Base-by-base conservation (phyloP, 2,113 vertebrate genomes). In the Sciurus niger region DNA sequence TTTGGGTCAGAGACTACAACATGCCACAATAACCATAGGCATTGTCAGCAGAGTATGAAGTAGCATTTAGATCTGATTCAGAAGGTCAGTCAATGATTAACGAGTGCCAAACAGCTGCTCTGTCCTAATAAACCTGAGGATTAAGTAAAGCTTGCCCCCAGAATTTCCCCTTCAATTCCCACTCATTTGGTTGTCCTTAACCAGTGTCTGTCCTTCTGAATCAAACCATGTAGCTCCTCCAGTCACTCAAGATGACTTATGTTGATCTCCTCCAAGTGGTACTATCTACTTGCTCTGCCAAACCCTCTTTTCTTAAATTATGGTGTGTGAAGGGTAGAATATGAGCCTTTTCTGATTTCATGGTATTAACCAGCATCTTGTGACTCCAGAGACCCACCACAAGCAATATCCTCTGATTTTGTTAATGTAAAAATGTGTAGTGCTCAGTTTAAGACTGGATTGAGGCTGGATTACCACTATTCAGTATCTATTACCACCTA, bases 11-110 rank as follows among this genome's bases (percentile, higher is more conserved):
- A 90, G 32, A 74, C 68, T 48, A 73, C 40, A 89, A 32, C 60
- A 68, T 82, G 34, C 68, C 53, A 94, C 2, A 1, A 63, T 37
- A 78, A 78, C 78, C 68, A 90, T 65, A 89, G 16, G 58, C 94
- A 85, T 28, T 93, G 40, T 93, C 53, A 96, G 58, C 58, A 84
- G 16, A 25, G 58, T 73, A 72, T 28, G 73, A 92, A 92, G 30
- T 60, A 68, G 32, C 70, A 84, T 34, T 94, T 89, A 83, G 43
- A 95, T 72, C 17, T 73, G 73, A 85, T 48, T 72, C 46, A 74
- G 67, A 94, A 73, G 87, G 78, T 53, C 83, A 90, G 1, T 74
- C 46, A 65, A 11, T 74, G 53, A 91, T 92, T 68, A 89, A 43
- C 12, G 82, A 82, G 34, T 40, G 63, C 37, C n/a, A 79, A 90